Evolutionary conservation across 2,797 vertebrate species (phyloP), one percentile per base, ranked within the genome.

Genomic region (Microctenopoma steveboyesi): DNA sequence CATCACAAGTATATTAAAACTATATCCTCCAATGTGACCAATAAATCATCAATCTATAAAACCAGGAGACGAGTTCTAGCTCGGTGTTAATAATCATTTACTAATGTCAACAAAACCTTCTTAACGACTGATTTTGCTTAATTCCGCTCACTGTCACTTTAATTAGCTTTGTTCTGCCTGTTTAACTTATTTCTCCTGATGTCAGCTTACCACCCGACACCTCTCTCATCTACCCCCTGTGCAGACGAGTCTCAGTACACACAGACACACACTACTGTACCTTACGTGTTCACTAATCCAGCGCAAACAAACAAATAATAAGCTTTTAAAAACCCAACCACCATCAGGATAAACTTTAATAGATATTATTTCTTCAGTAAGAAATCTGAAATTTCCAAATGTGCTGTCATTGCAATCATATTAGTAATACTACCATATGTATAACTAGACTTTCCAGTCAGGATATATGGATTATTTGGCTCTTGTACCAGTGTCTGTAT

Each of bases 91-190:
- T 45, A 45, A 45, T 45, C 7, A 45, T 35, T 35, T 35, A 8
- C 7, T 45, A 16, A 45, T 45, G 43, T 45, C 43, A 5, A 45
- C 14, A 45, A 45, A 72, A 63, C 22, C 35, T 40, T 22, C 16
- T 51, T 15, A 3, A n/a, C 50, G 50, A 69, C 57, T 63, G 57
- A 35, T 14, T 51, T 50, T 25, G 11, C 28, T 54, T 35, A 16
- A 56, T 54, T 18, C 39, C 51, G 50, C 15, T 45, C 27, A 49
- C 45, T 63, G 35, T 18, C 15, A 58, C 22, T 63, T 64, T 68
- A 68, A 71, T 71, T 63, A 54, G 45, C 22, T 76, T 46, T 57
- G 30, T 43, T 65, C 37, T 64, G 61, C 52, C 57, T 72, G 67
- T 67, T 61, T 5, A 33, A 28, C 28, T 69, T 55, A 55, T 64